These are phyloP conservation scores for Philereme transversata DNA, from an alignment of 2,888 invertebrate species.

Conservation along the genomic window DNA sequence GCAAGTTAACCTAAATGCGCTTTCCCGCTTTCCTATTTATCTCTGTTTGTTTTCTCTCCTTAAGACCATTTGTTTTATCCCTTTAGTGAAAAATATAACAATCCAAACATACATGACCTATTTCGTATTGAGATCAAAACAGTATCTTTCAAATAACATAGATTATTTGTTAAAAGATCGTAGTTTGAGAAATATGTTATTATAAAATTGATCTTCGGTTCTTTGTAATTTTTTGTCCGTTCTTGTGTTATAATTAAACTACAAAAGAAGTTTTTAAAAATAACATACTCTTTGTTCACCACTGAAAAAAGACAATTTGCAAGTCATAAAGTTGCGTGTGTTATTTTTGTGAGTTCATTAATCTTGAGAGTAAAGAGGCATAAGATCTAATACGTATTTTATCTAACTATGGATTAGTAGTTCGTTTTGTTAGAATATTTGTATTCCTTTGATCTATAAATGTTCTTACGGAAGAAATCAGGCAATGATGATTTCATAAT, in stretches of 20 bases:
- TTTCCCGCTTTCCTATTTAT: constrained; percentile 4
- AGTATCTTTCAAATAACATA: constrained; percentile 20
- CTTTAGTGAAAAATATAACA: constrained; percentile 2
- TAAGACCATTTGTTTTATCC: constrained; percentile 20
- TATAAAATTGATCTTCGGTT: no score
- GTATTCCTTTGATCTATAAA: neutral
- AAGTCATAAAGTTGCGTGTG: no score
- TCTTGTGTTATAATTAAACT: no score
- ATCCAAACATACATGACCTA: constrained; percentile 30
- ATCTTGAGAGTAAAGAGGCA: no score
- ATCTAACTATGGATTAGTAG: neutral
- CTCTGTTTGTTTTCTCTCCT: constrained; percentile 8
- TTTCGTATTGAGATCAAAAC: constrained; percentile 34
- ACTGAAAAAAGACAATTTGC: no score
- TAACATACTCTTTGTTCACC: no score
- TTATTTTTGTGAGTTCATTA: no score
- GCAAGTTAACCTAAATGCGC: constrained; percentile 7
- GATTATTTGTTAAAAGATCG: no score
- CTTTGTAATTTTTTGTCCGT: no score
- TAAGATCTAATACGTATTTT: neutral
- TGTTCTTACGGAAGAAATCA: neutral
- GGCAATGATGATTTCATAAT: no score
- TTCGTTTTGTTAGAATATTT: neutral
- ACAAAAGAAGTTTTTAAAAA: no score
- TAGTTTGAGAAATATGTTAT: no score